phyloP scores from a whole-genome alignment of 2,888 invertebrate genomes.

The Neocrepidodera transversa region DNA sequence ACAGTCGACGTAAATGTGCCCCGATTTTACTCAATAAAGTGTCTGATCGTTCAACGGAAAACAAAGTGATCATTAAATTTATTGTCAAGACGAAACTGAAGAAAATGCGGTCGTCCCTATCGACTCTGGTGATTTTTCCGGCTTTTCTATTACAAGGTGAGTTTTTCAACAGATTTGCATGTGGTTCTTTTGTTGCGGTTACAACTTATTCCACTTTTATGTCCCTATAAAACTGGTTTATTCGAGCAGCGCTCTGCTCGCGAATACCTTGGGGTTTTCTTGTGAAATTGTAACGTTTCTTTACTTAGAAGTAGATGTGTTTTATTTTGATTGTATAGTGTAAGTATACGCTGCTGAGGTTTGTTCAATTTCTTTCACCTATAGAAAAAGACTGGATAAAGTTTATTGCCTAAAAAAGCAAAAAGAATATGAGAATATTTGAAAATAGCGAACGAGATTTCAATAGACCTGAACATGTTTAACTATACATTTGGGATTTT shows the following conservation, averaged over 20 bases:
- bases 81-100: slow-evolving; percentile 16
- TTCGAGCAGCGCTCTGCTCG: slow-evolving; percentile 15
- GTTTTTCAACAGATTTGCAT: slow-evolving; percentile 27
- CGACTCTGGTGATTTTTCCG: slow-evolving; percentile 31
- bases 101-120: slow-evolving; percentile 27
- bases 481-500: neutral
- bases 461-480: neutral
- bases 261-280: slow-evolving; percentile 17
- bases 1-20: slow-evolving; percentile 27
- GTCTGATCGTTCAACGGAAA: slow-evolving; percentile 17
- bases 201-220: slow-evolving; percentile 27
- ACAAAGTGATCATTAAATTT: slow-evolving; percentile 29
- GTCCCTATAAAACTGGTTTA: slow-evolving; percentile 24
- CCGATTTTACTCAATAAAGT: slow-evolving; percentile 27
- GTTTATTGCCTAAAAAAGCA: slow-evolving; percentile 8
- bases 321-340: slow-evolving; percentile 24
- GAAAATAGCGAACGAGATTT: neutral
- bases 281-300: slow-evolving; percentile 22
- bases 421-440: neutral
- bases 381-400: slow-evolving; percentile 4
- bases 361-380: slow-evolving; percentile 16
- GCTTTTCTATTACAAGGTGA: slow-evolving; percentile 34
- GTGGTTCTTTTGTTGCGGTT: slow-evolving; percentile 26
- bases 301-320: slow-evolving; percentile 19
- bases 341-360: slow-evolving; percentile 7